Evolutionary conservation across 2,113 vertebrate genomes (phyloP), one percentile per base, ranked within the genome.

Genomic region (Agapornis roseicollis): DNA sequence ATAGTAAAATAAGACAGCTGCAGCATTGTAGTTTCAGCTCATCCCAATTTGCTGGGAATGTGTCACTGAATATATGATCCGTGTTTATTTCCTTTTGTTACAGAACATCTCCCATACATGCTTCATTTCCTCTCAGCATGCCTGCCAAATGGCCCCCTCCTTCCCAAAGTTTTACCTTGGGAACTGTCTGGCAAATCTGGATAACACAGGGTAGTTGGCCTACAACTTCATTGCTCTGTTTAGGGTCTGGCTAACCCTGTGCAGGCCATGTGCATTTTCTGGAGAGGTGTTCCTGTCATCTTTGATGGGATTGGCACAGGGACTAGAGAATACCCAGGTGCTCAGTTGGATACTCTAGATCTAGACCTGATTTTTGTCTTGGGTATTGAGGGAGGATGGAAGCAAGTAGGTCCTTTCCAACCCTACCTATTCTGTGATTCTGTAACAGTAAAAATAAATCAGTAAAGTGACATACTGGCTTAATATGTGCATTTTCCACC

Each of bases 211-310:
- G 28, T 49, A 35, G 33, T 53, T 2, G 1, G 7, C 6, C 2
- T 25, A 33, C 74, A 33, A 4, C 35, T 82, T 58, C 53, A 19
- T 56, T 50, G 31, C 14, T 80, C 41, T 69, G 13, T 50, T 35
- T 77, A 42, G 53, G 18, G 12, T 87, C 33, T 3, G 3, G 42
- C 64, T 76, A 42, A 69, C 17, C 10, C 28, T 1, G 0, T 7
- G 10, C 31, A 19, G 41, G 17, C 27, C 2, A 10, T 29, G 41
- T 10, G 2, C 7, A 3, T 11, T 65, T 85, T 65, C 53, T 70
- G 18, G n/a, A 86, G 41, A 46, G 9, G 14, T 37, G 17, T 16
- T 83, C 8, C 28, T 15, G 4, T 37, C 0, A 0, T 25, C 53
- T 80, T 46, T 23, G 17, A 39, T 41, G 53, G 50, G 37, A 93